phyloP scores from a whole-genome alignment of 1,140 invertebrate genomes.

The Solenopsis invicta region DNA sequence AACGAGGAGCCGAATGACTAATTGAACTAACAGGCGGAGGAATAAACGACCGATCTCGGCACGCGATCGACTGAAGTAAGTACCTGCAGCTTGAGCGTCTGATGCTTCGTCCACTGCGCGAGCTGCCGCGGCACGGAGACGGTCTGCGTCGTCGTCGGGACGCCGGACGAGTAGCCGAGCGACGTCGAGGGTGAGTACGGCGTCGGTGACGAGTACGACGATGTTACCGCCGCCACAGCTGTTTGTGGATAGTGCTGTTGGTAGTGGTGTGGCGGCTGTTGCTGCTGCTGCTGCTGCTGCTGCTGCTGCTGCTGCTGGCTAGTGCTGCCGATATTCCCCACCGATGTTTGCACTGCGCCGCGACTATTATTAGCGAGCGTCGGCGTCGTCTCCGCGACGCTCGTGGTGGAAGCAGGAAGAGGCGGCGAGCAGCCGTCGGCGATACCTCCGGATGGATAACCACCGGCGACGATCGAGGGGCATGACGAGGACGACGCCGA shows the following conservation, averaged over 20 bases:
- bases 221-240: slow-evolving; percentile 71
- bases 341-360: slow-evolving; percentile 80
- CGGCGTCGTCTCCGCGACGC: slow-evolving; percentile 67
- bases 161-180: slow-evolving; percentile 75
- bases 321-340: slow-evolving; percentile 73
- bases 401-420: slow-evolving; percentile 72
- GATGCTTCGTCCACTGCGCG: slow-evolving; percentile 85
- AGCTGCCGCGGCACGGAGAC: slow-evolving; percentile 83
- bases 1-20: neutral
- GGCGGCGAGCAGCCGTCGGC: slow-evolving; percentile 61
- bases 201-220: slow-evolving; percentile 70
- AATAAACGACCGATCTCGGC: neutral
- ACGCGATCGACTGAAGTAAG: slow-evolving; percentile 15
- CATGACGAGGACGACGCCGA: slow-evolving; percentile 43
- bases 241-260: slow-evolving; percentile 48
- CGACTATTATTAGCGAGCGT: slow-evolving; percentile 85
- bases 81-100: slow-evolving; percentile 85
- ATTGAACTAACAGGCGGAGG: neutral
- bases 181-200: slow-evolving; percentile 77
- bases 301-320: slow-evolving; percentile 63
- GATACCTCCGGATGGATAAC: slow-evolving; percentile 46
- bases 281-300: no score
- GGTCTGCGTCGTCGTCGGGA: slow-evolving; percentile 78
- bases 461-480: slow-evolving; percentile 45
- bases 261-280: slow-evolving; percentile 63